Evolutionary conservation across 2,797 vertebrate species (phyloP).

Genomic region (Cheirogaleus major): DNA sequence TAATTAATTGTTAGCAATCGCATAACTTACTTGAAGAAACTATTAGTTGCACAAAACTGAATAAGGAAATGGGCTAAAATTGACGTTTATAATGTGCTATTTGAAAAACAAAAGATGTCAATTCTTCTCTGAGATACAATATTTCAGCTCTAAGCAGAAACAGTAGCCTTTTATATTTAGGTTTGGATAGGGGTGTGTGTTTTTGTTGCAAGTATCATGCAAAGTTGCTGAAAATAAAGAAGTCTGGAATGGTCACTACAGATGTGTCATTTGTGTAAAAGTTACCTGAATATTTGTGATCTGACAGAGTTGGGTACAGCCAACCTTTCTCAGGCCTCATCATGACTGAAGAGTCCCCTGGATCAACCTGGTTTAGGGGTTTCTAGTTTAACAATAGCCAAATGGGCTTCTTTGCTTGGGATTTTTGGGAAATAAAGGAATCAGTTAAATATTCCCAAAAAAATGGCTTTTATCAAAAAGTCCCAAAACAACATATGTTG

Average conservation of each 20-base stretch:
- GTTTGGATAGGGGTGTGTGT: background rate
- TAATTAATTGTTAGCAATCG: constrained; percentile 71
- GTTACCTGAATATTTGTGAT: background rate
- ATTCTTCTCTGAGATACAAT: background rate
- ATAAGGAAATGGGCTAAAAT: constrained; percentile 44
- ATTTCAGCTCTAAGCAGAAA: constrained; percentile 10
- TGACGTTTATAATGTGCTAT: background rate
- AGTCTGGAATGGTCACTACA: background rate
- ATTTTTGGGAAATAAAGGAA: background rate
- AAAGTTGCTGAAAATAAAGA: background rate
- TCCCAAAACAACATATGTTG: too few species aligned
- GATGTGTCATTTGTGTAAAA: background rate
- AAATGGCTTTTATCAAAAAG: too few species aligned
- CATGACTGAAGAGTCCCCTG: background rate
- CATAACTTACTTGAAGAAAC: constrained; percentile 71
- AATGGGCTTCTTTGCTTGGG: background rate
- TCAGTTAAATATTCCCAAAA: background rate
- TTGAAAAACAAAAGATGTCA: constrained; percentile 36
- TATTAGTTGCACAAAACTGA: constrained; percentile 23
- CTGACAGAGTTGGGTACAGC: background rate
- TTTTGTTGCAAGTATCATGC: background rate
- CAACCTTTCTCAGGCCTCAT: background rate
- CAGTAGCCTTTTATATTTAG: background rate
- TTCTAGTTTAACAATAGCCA: background rate
- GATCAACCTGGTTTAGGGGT: background rate